phyloP scores from a whole-genome alignment of 2,888 invertebrate genomes.

The Chrysotoxum bicinctum region DNA sequence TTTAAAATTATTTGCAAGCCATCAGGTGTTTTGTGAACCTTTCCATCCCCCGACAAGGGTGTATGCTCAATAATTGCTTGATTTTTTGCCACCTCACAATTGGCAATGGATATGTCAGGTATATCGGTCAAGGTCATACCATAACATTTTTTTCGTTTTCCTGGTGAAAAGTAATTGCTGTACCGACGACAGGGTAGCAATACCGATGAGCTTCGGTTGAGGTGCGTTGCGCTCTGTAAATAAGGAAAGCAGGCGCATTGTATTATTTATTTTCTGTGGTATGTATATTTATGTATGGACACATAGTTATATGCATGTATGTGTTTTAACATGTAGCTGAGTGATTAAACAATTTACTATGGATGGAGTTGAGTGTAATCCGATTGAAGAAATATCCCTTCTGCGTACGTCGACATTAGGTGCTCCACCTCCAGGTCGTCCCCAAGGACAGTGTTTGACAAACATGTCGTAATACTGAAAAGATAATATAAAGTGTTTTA shows the following conservation, averaged over 20 bases:
- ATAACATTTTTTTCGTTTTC: conserved; percentile 77
- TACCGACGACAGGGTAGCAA: conserved; percentile 79
- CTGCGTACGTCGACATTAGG: conserved; percentile 86
- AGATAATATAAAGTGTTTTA: background rate
- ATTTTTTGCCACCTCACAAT: conserved; percentile 54
- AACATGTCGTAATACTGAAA: conserved; percentile 85
- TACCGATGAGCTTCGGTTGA: conserved; percentile 75
- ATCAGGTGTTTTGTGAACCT: conserved; percentile 75
- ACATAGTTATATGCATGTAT: background rate
- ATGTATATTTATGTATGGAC: no score
- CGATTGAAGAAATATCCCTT: conserved; percentile 86
- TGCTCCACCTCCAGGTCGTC: conserved; percentile 88
- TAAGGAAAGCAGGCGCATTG: conserved; percentile 32
- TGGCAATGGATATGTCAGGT: conserved; percentile 41
- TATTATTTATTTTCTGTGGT: conserved; percentile 21
- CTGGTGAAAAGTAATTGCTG: conserved; percentile 78
- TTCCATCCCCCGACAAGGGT: conserved; percentile 72
- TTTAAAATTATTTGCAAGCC: conserved; percentile 80
- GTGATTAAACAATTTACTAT: conserved; percentile 80
- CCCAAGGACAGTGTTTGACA: conserved; percentile 90
- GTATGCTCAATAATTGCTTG: conserved; percentile 63
- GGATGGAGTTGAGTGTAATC: conserved; percentile 85
- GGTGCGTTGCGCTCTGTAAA: conserved; percentile 76
- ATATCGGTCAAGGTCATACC: conserved; percentile 73
- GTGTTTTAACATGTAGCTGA: conserved; percentile 6